Conservation (phyloP, 2,797 vertebrate genomes). For the Cirrhinus molitorella region DNA sequence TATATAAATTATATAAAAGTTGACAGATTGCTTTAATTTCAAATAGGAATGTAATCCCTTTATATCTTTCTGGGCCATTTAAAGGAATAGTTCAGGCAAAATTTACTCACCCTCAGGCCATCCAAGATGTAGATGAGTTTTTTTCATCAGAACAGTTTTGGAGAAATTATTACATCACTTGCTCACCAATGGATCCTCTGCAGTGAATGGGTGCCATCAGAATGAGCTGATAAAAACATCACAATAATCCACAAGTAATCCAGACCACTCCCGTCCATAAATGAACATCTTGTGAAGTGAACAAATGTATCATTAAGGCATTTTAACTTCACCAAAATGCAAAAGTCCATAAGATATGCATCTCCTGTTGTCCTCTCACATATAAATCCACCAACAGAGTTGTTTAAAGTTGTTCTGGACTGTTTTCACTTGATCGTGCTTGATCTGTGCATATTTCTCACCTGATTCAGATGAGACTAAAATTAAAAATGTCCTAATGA, state of each 20-base stretch:
- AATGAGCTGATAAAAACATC: not conserved
- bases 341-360: no score
- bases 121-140: not conserved
- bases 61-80: slow-evolving; percentile 1
- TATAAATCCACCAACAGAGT: no score
- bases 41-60: slow-evolving; percentile 33
- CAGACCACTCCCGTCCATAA: no score
- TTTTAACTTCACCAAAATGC: no score
- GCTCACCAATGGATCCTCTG: not conserved
- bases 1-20: slow-evolving; percentile 15
- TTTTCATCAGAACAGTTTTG: not conserved
- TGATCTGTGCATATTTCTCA: not conserved
- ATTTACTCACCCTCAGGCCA: not conserved
- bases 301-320: no score
- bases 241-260: not conserved
- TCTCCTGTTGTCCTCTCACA: no score
- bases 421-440: no score
- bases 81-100: not conserved
- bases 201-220: not conserved
- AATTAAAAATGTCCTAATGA: not conserved
- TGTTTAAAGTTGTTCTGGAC: no score
- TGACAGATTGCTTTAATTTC: slow-evolving; percentile 8
- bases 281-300: no score
- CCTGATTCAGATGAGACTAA: not conserved
- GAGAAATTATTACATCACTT: not conserved